These are phyloP conservation scores for Labeo calbasu DNA, from an alignment of 2,797 vertebrate species.

Conservation along the genomic window DNA sequence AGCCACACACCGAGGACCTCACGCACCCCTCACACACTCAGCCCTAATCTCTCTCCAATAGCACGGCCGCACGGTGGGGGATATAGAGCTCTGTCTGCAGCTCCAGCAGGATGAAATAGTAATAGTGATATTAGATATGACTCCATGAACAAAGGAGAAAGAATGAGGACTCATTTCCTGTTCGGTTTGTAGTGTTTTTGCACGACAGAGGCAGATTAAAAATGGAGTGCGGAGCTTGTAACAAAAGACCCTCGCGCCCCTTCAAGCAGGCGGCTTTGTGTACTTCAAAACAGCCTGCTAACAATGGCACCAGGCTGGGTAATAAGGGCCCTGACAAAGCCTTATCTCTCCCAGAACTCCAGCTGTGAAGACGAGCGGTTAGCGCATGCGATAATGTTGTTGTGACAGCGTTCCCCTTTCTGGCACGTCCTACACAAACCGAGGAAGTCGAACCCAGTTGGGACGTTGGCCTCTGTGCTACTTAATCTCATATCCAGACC, in stretches of 20 bases:
- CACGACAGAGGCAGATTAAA: slow-evolving; percentile 43
- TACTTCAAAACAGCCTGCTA: slow-evolving; percentile 24
- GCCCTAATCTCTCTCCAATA: slow-evolving; percentile 46
- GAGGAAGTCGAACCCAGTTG: slow-evolving; percentile 25
- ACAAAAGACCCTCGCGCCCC: slow-evolving; percentile 36
- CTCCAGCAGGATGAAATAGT: slow-evolving; percentile 43
- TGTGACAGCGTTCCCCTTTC: slow-evolving; percentile 37
- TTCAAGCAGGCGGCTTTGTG: slow-evolving; percentile 42
- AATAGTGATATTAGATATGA: slow-evolving; percentile 55
- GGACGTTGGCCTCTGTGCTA: slow-evolving; percentile 69
- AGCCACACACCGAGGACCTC: slow-evolving; percentile 25
- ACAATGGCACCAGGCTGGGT: slow-evolving; percentile 32
- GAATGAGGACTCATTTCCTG: slow-evolving; percentile 51
- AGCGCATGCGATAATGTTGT: slow-evolving; percentile 21
- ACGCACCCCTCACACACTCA: slow-evolving; percentile 16
- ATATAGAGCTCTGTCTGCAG: slow-evolving; percentile 11
- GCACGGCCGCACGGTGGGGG: slow-evolving; percentile 13
- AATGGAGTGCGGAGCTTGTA: slow-evolving; percentile 25
- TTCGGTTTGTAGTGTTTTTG: slow-evolving; percentile 46
- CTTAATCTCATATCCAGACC: slow-evolving; percentile 59
- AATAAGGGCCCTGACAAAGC: slow-evolving; percentile 48
- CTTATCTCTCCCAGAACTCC: slow-evolving; percentile 42
- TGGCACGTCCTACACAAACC: slow-evolving; percentile 15
- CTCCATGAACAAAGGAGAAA: slow-evolving; percentile 51
- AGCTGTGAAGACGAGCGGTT: slow-evolving; percentile 39